Base-by-base conservation (phyloP, 2,113 vertebrate species). In the Centropristis striata region DNA sequence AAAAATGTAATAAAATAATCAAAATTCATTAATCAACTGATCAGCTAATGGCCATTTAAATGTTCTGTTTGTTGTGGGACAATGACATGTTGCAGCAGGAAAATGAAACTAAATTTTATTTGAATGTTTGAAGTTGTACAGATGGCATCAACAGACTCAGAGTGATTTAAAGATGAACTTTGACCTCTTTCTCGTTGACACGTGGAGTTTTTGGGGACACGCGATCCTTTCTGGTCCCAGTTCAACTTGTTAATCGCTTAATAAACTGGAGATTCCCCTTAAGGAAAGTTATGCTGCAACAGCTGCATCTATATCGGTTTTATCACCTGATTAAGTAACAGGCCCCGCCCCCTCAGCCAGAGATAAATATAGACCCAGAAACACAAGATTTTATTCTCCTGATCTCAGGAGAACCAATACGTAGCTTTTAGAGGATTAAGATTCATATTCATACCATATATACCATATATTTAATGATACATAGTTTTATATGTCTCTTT, bases 291-390 rank as follows among this genome's bases (percentile, higher is more conserved):
- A 59, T 78, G 80, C 77, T 78, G 77, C 70, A 78, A 47, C 77
- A 69, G 85, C 77, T 87, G 88, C 76, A 39, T 75, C 85, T 80
- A 76, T 67, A 78, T 81, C 12, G 25, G 78, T 64, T 83, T 78
- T 58, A 73, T 72, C 75, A 65, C 47, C 28, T 51, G 63, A 70
- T 76, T 53, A 46, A 82, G 36, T 85, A 6, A 80, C 80, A 75
- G 16, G 28, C 41, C 18, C 11, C 16, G 4, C 41, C 41, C 44
- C 13, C 25, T 23, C 36, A 27, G 28, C 44, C 41, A 59, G 21
- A 28, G 32, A n/a, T 11, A 72, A 71, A 86, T 63, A 64, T 80
- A 79, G 74, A 32, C 64, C 42, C 42, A 44, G 14, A 23, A 27
- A 44, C 14, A 44, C 42, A 44, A 44, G 15, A 42, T 54, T 54